These are phyloP conservation scores for Plebejus argus DNA, from an alignment of 2,888 invertebrate genomes.

Conservation along the genomic window DNA sequence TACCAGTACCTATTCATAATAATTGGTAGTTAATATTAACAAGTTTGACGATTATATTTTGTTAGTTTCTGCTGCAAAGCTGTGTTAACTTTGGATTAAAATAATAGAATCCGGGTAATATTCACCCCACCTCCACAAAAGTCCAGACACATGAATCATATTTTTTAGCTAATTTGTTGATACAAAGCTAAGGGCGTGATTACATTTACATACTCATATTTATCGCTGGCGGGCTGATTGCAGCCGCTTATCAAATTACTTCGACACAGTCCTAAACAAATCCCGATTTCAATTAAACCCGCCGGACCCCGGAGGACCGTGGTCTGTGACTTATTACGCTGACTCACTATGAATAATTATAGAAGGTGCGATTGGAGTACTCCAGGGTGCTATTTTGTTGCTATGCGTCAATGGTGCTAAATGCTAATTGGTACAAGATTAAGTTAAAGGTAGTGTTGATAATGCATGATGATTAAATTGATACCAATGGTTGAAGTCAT, in stretches of 20 bases:
- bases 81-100: not conserved
- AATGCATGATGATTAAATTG: not conserved
- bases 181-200: conserved; percentile 16
- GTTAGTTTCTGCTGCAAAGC: too few relatives aligned
- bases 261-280: conserved; percentile 75
- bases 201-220: conserved; percentile 51
- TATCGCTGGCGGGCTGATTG: conserved; percentile 71
- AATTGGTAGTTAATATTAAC: too few relatives aligned
- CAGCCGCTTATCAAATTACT: conserved; percentile 73
- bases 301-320: conserved; percentile 64
- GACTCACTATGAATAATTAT: conserved; percentile 75
- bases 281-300: conserved; percentile 78
- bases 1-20: too few relatives aligned
- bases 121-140: not conserved
- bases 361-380: conserved; percentile 59
- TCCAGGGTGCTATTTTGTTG: conserved; percentile 49
- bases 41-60: too few relatives aligned
- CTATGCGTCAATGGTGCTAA: not conserved
- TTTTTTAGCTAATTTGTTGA: conserved; percentile 18
- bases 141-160: not conserved
- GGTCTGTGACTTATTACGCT: conserved; percentile 71
- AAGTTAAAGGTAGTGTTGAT: not conserved
- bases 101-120: not conserved
- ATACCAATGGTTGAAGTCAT: not conserved
- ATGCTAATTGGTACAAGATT: not conserved